Evolutionary conservation across 2,113 vertebrate genomes (phyloP).

Genomic region (Lontra canadensis): DNA sequence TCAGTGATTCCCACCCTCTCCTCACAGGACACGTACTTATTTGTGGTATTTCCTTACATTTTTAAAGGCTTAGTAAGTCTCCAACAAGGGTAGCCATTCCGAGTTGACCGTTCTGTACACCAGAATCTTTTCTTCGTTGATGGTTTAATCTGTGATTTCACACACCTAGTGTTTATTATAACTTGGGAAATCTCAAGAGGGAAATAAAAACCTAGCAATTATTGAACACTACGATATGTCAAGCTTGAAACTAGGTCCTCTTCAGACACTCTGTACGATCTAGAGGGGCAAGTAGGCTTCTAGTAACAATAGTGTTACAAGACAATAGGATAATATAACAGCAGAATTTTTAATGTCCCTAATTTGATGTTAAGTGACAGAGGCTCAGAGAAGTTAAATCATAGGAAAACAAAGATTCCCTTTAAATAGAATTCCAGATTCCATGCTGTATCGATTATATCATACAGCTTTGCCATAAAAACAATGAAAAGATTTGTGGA

Average conservation of each 20-base stretch:
- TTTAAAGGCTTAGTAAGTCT: slow-evolving; percentile 5
- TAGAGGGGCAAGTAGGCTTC: background rate
- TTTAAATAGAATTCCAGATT: slow-evolving; percentile 42
- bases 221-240: background rate
- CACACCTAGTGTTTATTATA: background rate
- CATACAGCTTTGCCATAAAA: slow-evolving; percentile 26
- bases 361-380: background rate
- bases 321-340: background rate
- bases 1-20: background rate
- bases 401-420: background rate
- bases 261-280: background rate
- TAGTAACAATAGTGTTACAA: background rate
- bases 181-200: background rate
- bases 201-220: background rate
- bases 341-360: background rate
- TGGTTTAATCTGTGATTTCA: background rate
- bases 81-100: background rate
- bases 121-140: background rate
- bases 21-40: background rate
- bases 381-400: slow-evolving; percentile 14
- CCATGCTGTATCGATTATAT: slow-evolving; percentile 27
- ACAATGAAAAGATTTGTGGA: background rate
- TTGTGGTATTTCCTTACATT: background rate
- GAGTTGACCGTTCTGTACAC: background rate
- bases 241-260: background rate